A percentile compares a stretch with the other conserved stretches of the same genome.
Evolutionary conservation across 2,113 vertebrate genomes (phyloP).

Genomic region (Genyomyrus donnyi): DNA sequence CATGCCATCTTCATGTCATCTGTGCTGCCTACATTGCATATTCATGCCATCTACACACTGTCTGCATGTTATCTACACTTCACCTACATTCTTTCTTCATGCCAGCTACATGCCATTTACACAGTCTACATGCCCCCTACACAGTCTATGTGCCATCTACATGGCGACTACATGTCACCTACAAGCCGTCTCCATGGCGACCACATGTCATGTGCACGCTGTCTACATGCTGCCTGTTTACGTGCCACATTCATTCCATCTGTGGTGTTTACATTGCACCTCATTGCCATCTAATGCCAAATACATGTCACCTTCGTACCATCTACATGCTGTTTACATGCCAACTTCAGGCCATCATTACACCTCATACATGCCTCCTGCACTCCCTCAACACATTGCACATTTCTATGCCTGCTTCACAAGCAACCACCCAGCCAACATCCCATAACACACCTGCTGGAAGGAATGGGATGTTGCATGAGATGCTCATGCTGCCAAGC

Average conservation of each 20-base stretch:
- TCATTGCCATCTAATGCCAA: background rate
- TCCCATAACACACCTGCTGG: background rate
- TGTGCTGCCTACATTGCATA: background rate
- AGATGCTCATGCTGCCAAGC: background rate
- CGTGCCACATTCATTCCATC: background rate
- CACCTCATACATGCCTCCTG: background rate
- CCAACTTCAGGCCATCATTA: background rate
- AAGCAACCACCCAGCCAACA: background rate
- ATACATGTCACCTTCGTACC: too few relatives aligned
- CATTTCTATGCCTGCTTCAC: background rate
- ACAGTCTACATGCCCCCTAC: background rate
- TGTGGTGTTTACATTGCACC: background rate
- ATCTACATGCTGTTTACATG: too few relatives aligned
- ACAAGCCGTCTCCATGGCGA: background rate
- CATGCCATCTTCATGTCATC: background rate
- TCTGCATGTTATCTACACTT: background rate
- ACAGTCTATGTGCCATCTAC: background rate
- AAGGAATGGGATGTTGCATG: background rate
- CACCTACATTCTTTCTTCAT: background rate
- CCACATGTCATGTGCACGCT: background rate
- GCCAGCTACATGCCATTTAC: background rate
- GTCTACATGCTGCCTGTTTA: background rate
- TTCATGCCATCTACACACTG: background rate
- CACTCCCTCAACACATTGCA: background rate
- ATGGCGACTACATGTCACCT: background rate